phyloP scores from a whole-genome alignment of 2,888 invertebrate species.

The Caenorhabditis angaria region DNA sequence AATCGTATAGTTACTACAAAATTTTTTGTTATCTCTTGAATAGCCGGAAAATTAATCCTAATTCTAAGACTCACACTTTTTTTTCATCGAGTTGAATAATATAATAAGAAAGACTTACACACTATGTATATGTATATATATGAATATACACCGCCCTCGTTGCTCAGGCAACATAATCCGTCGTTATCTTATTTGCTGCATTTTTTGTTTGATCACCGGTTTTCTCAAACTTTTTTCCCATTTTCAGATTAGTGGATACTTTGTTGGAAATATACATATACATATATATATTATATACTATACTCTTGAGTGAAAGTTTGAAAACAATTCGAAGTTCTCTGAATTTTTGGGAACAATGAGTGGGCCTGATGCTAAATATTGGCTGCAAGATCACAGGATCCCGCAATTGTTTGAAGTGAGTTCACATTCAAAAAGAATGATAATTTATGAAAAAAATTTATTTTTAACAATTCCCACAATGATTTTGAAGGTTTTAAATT shows the following conservation, averaged over 20 bases:
- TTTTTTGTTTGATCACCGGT: neutral
- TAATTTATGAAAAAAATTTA: too few species aligned
- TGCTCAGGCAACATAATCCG: neutral
- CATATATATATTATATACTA: constrained; percentile 5
- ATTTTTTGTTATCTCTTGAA: neutral
- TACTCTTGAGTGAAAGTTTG: neutral
- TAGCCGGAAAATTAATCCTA: neutral
- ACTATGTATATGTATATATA: neutral
- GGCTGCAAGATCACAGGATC: constrained; percentile 74
- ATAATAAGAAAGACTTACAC: neutral
- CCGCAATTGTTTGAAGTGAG: constrained; percentile 75
- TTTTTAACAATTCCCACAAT: too few species aligned
- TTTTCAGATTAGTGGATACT: neutral
- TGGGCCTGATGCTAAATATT: constrained; percentile 73
- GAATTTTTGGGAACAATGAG: too few species aligned
- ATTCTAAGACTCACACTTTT: neutral
- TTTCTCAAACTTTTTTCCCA: neutral
- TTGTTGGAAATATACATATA: constrained; percentile 7
- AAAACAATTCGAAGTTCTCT: neutral
- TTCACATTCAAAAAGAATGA: neutral
- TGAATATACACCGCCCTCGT: neutral
- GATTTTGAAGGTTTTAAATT: too few species aligned
- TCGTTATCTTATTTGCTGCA: neutral
- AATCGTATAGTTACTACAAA: constrained; percentile 2
- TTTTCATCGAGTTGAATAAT: neutral